Evolutionary conservation across 2,888 invertebrate genomes (phyloP).

Genomic region (Augiades crinisus): DNA sequence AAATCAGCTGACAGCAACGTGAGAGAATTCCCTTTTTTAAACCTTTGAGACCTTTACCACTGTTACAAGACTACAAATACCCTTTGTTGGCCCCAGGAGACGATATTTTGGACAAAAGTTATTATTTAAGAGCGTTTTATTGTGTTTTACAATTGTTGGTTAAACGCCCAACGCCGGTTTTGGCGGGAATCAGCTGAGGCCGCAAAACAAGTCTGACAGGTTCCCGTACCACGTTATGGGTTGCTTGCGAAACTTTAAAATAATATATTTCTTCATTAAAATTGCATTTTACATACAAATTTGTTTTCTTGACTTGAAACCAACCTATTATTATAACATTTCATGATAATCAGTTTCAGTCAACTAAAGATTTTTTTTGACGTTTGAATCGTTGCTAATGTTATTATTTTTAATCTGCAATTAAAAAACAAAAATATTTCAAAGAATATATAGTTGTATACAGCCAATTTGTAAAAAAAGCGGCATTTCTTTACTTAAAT

Average conservation of each 20-base stretch:
- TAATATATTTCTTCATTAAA: background rate
- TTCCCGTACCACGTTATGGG: slow-evolving; percentile 24
- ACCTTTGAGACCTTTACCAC: slow-evolving; percentile 18
- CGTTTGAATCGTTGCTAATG: too few relatives aligned
- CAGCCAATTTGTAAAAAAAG: background rate
- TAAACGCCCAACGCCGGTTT: slow-evolving; percentile 34
- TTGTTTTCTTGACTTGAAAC: background rate
- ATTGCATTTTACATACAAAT: background rate
- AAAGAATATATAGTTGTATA: background rate
- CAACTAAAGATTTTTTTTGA: background rate
- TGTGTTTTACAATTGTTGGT: slow-evolving; percentile 19
- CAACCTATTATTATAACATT: background rate
- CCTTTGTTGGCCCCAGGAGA: slow-evolving; percentile 18
- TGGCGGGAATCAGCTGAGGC: slow-evolving; percentile 46
- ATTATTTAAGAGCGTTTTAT: slow-evolving; percentile 21
- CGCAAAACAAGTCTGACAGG: slow-evolving; percentile 34
- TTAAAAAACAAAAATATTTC: background rate
- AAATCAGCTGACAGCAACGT: slow-evolving; percentile 41
- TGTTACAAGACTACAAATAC: slow-evolving; percentile 15
- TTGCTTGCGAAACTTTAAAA: slow-evolving; percentile 4
- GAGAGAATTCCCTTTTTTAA: slow-evolving; percentile 27
- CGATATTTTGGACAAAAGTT: slow-evolving; percentile 23
- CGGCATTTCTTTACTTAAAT: background rate
- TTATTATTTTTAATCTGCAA: background rate
- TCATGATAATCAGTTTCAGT: background rate